Evolutionary conservation across 2,113 vertebrate species (phyloP).

Genomic region (Aspidoscelis tigris): DNA sequence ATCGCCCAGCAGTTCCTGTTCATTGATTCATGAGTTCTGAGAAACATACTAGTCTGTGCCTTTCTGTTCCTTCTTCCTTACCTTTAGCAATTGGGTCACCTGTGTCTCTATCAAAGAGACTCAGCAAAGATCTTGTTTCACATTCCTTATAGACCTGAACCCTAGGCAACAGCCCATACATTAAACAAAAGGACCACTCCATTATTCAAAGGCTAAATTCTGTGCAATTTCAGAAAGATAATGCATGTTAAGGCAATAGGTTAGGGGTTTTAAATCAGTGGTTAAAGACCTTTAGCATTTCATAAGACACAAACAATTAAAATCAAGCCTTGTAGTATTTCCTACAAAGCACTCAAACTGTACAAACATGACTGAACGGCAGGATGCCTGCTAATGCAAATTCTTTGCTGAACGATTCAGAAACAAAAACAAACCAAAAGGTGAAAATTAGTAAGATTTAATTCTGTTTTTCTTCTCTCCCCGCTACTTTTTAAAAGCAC

Average conservation of each 20-base stretch:
- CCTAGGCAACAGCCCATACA: neutral
- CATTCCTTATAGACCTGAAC: neutral
- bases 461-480: slow-evolving; percentile 5
- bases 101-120: neutral
- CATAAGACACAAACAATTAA: slow-evolving; percentile 26
- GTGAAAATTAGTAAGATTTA: slow-evolving; percentile 63
- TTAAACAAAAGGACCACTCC: neutral
- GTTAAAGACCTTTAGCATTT: slow-evolving; percentile 10
- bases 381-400: slow-evolving; percentile 69
- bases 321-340: slow-evolving; percentile 46
- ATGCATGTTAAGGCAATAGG: slow-evolving; percentile 1
- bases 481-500: slow-evolving; percentile 28
- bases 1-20: neutral
- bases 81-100: neutral
- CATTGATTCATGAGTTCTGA: neutral
- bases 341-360: slow-evolving; percentile 50
- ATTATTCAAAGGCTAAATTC: slow-evolving; percentile 1
- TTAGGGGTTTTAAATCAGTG: slow-evolving; percentile 22
- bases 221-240: slow-evolving; percentile 3
- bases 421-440: slow-evolving; percentile 69
- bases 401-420: slow-evolving; percentile 69
- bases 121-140: neutral
- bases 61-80: neutral
- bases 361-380: slow-evolving; percentile 69
- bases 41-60: neutral